These are phyloP conservation scores for Eupithecia insigniata DNA, from an alignment of 2,888 invertebrate species.

Conservation along the genomic window DNA sequence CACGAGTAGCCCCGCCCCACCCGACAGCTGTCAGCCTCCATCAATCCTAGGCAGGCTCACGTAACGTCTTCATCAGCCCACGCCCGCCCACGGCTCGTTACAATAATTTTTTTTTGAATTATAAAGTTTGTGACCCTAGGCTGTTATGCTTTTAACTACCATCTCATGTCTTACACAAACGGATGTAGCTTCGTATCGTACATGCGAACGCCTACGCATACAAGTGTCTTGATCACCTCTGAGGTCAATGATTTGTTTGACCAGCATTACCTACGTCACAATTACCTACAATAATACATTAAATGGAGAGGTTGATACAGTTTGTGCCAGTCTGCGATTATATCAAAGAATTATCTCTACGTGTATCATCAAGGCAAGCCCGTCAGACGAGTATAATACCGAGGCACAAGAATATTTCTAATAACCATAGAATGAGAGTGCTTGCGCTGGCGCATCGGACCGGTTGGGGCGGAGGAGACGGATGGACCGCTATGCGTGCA, in stretches of 20 bases:
- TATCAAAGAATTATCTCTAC: background rate
- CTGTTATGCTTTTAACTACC: conserved; percentile 16
- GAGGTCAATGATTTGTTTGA: conserved; percentile 12
- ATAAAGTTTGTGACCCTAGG: background rate
- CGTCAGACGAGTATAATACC: conserved; percentile 27
- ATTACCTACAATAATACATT: background rate
- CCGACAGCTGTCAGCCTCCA: conserved; percentile 11
- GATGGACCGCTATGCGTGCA: conserved; percentile 42
- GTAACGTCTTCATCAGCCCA: conserved; percentile 29
- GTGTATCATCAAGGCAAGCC: conserved; percentile 9
- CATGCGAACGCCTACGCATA: background rate
- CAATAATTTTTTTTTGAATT: too few relatives aligned
- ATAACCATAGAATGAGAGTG: conserved; percentile 15
- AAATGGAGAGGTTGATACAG: background rate
- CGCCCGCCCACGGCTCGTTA: conserved; percentile 23
- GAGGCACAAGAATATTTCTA: conserved; percentile 9
- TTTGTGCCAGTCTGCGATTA: background rate
- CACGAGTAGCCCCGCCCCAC: background rate
- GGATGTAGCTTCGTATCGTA: conserved; percentile 1
- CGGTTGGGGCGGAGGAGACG: conserved; percentile 50
- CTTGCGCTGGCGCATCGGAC: conserved; percentile 38
- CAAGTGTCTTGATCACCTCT: background rate
- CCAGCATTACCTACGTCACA: too few relatives aligned
- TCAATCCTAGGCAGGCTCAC: conserved; percentile 22
- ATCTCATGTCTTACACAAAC: conserved; percentile 6